Evolutionary conservation across 35 echinoderm and acorn worm genomes (phyloP), one percentile per base, ranked within the genome.

Genomic region (Lytechinus pictus): DNA sequence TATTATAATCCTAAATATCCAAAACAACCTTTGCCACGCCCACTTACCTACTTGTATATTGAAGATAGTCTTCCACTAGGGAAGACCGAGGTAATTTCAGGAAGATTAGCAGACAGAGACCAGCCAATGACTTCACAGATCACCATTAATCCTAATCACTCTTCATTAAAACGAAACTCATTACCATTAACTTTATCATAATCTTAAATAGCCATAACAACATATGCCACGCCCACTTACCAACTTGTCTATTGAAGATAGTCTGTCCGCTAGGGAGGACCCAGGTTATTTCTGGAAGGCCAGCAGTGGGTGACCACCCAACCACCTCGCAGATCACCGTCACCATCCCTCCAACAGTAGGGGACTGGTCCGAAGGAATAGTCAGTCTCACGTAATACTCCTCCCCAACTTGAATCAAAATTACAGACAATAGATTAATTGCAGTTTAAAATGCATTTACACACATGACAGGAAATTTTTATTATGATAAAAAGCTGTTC

Each of bases 101-200:
- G 95, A 88, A 96, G 61, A 54, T 88, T 24, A 61, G 53, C 96
- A 3, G 54, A 79, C 11, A 58, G 57, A 11, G 55, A 96, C 90
- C 89, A 96, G 9, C 95, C 95, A 86, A 97, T 57, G 27, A 97
- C 97, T 89, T 97, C 97, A 90, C 97, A 97, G 14, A 97, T 87
- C 88, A 97, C 86, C 4, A 61, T 94, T 2, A 44, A 44, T 44
- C 2, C 0, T 44, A 44, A 44, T 44, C 33, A 0, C 33, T 44
- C 33, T 44, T 44, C 33, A 44, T 44, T 44, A 44, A 44, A 0
- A 44, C 2, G 33, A 44, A 44, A 44, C 2, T 44, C 33, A 44
- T 44, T 44, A 44, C 33, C 33, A 44, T 44, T 2, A 44, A 44
- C 2, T 44, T 44, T 44, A 44, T 44, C 2, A 44, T 44, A 44